Percentiles rank a stretch among this genome's conserved stretches.
These are phyloP conservation scores for Aspidapion aeneum DNA, from an alignment of 2,888 invertebrate species.

Conservation along the genomic window DNA sequence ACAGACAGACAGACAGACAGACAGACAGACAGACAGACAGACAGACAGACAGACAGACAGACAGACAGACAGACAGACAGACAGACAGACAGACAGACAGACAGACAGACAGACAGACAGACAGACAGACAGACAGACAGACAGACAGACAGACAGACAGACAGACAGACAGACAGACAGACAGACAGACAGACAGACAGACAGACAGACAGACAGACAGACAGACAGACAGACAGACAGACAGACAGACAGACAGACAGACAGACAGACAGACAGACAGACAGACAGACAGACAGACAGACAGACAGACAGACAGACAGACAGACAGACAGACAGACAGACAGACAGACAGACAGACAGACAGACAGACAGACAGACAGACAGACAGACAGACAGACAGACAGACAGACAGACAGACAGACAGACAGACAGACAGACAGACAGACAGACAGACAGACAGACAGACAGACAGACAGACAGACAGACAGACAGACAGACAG, in stretches of 20 bases:
- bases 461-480: conserved; percentile 12
- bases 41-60: conserved; percentile 12
- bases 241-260: conserved; percentile 12
- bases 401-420: conserved; percentile 12
- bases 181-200: conserved; percentile 10
- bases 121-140: conserved; percentile 11
- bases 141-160: conserved; percentile 11
- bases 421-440: conserved; percentile 12
- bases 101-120: conserved; percentile 11
- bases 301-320: conserved; percentile 12
- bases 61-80: conserved; percentile 12
- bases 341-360: conserved; percentile 13
- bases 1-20: conserved; percentile 5
- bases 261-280: conserved; percentile 12
- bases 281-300: conserved; percentile 12
- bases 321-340: conserved; percentile 12
- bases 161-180: conserved; percentile 8
- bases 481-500: conserved; percentile 11
- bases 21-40: conserved; percentile 1
- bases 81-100: conserved; percentile 12
- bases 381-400: conserved; percentile 12
- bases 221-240: conserved; percentile 13
- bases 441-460: conserved; percentile 13
- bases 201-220: conserved; percentile 12
- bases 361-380: conserved; percentile 12